A percentile compares a stretch with the other conserved stretches of the same genome.
Evolutionary conservation across 2,888 invertebrate species (phyloP).

Genomic region (Nasonovia ribisnigri): DNA sequence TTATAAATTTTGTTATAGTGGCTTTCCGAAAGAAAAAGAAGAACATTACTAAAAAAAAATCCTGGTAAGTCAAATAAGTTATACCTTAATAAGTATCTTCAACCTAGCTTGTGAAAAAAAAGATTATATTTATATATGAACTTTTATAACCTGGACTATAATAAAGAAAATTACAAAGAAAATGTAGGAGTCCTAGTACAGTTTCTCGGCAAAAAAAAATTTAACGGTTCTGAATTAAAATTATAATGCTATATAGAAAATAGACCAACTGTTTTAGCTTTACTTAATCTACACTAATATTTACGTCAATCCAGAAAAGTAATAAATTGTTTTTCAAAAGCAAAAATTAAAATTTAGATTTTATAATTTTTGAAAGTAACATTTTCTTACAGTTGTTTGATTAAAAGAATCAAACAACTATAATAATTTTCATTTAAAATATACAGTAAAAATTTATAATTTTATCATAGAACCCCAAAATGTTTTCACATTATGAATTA

Average conservation of each 20-base stretch:
- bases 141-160: not conserved
- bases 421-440: not conserved
- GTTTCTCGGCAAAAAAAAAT: not conserved
- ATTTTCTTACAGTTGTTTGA: not conserved
- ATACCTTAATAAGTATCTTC: not conserved
- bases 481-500: not conserved
- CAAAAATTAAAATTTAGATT: too few relatives aligned
- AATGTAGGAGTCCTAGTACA: not conserved
- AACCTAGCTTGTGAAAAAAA: not conserved
- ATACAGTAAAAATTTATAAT: too few relatives aligned
- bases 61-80: constrained; percentile 73
- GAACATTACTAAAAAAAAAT: constrained; percentile 87
- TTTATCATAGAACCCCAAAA: not conserved
- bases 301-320: not conserved
- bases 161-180: not conserved
- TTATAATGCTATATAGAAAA: not conserved
- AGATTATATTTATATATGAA: not conserved
- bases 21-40: constrained; percentile 86
- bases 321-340: too few relatives aligned
- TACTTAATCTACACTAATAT: not conserved
- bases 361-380: not conserved
- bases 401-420: not conserved
- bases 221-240: too few relatives aligned
- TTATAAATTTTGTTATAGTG: constrained; percentile 75
- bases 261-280: not conserved